Percentiles rank a stretch among this genome's conserved stretches.
phyloP scores from a whole-genome alignment of 2,797 vertebrate species.

The Aphelocoma californica region DNA sequence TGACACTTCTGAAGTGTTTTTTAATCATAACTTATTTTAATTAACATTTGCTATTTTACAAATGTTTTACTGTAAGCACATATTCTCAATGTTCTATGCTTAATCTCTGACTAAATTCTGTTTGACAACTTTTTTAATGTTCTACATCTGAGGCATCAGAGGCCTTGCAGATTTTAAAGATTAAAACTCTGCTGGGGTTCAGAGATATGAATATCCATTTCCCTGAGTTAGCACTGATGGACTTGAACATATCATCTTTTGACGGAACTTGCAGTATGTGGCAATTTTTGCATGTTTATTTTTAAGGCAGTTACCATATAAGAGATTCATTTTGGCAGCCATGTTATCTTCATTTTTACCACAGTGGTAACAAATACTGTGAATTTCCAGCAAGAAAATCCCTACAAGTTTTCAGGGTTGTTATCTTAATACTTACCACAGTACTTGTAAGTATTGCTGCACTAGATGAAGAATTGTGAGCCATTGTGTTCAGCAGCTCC shows the following conservation, averaged over 20 bases:
- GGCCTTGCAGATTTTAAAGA: conserved; percentile 30
- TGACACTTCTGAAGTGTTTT: not conserved
- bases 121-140: conserved; percentile 27
- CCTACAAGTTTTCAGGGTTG: conserved; percentile 32
- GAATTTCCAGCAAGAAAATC: conserved; percentile 6
- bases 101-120: conserved; percentile 24
- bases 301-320: conserved; percentile 41
- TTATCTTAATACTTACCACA: conserved; percentile 63
- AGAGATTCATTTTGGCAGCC: conserved; percentile 21
- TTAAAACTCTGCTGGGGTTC: conserved; percentile 29
- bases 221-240: conserved; percentile 9
- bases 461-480: conserved; percentile 68
- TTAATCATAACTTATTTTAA: conserved; percentile 39
- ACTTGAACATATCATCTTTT: not conserved
- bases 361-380: conserved; percentile 3
- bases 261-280: not conserved
- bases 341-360: conserved; percentile 21
- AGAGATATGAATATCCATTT: conserved; percentile 35
- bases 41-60: conserved; percentile 36
- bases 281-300: conserved; percentile 53
- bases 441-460: conserved; percentile 41
- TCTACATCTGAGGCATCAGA: conserved; percentile 30
- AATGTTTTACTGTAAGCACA: conserved; percentile 26
- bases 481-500: conserved; percentile 57
- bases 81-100: not conserved